Conservation (phyloP, 2,797 vertebrate species). For the Microcaecilia unicolor region DNA sequence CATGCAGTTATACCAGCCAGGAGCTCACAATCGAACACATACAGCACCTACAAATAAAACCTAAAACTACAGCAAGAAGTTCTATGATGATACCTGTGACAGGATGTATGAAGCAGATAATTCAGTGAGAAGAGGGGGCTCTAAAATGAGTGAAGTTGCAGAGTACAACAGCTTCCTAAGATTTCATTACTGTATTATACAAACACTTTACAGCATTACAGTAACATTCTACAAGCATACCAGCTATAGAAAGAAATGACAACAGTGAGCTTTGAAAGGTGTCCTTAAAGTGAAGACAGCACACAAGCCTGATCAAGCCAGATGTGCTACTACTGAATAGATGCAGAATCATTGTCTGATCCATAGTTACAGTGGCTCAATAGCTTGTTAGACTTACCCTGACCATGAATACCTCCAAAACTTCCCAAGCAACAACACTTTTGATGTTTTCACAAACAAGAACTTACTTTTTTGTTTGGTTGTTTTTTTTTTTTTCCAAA, state of each 20-base stretch:
- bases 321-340: slow-evolving; percentile 3
- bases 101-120: slow-evolving; percentile 60
- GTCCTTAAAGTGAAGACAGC: too few species aligned
- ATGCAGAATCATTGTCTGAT: neutral
- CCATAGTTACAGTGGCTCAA: slow-evolving; percentile 5
- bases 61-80: slow-evolving; percentile 55
- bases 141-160: slow-evolving; percentile 68
- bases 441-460: slow-evolving; percentile 10
- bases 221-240: slow-evolving; percentile 1
- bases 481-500: neutral
- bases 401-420: slow-evolving; percentile 6
- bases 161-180: slow-evolving; percentile 22
- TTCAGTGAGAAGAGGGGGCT: slow-evolving; percentile 44
- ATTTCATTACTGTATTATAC: neutral
- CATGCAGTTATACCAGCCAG: slow-evolving; percentile 90
- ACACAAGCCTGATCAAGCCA: neutral
- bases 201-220: slow-evolving; percentile 1
- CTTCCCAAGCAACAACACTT: slow-evolving; percentile 8
- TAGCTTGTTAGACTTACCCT: slow-evolving; percentile 12
- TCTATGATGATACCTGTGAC: slow-evolving; percentile 56
- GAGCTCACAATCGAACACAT: slow-evolving; percentile 70
- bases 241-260: neutral
- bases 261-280: neutral
- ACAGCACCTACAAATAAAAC: slow-evolving; percentile 64
- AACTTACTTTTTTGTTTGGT: too few species aligned